Base-by-base conservation (phyloP, 2,797 vertebrate genomes). In the Selene dorsalis region DNA sequence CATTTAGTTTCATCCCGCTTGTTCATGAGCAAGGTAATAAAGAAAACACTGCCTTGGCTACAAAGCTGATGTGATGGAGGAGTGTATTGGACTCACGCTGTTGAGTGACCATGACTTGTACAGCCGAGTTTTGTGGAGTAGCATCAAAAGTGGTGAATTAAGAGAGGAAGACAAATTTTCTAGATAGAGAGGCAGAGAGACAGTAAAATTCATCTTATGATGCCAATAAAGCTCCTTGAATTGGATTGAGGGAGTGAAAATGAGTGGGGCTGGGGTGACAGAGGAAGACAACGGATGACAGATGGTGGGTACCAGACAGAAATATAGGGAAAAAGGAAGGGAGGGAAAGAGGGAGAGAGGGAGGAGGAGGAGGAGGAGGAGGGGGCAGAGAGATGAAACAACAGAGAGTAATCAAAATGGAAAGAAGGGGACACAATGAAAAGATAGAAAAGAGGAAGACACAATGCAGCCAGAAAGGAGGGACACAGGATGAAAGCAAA, bases 151-250 rank as follows among this genome's bases (percentile, higher is more conserved):
- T 57, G 65, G 60, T 56, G 67, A 75, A 86, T 90, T 83, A 89
- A 74, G 73, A 78, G 60, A 82, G 73, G 73, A 83, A 86, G 84
- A 91, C 72, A 86, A 92, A 91, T 87, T 80, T 77, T 85, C 77
- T 55, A 70, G 83, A 80, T 86, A 83, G 73, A 83, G 50, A 82
- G 70, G 61, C 56, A 59, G 73, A 65, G 68, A 86, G 76, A 84
- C 84, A 77, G 84, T 88, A 70, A 88, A 89, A 91, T 86, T 82
- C 70, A 90, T 91, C 89, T 90, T 90, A 87, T 89, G 81, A 91
- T 84, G 90, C 88, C 91, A 93, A 91, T 91, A 93, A 91, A 91
- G 74, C 82, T 86, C 67, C 73, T 74, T 68, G 78, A 90, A 90
- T 92, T 91, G 84, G 80, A 90, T 90, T 87, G 82, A 85, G 84